These are phyloP conservation scores for Dioctria linearis DNA, from an alignment of 2,888 invertebrate genomes.

Conservation along the genomic window DNA sequence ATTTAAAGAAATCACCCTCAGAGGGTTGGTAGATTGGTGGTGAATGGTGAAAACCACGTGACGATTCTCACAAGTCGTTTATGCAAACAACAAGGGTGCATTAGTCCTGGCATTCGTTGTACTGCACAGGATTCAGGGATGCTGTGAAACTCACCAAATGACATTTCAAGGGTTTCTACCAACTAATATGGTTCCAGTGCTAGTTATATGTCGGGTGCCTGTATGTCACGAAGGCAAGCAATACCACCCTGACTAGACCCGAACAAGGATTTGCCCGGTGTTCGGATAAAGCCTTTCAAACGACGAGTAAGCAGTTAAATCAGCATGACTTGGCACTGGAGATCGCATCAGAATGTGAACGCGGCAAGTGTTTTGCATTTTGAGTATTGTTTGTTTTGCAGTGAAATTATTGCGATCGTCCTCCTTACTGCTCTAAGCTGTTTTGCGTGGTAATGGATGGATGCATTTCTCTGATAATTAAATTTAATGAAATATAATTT, in stretches of 20 bases:
- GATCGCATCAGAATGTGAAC: constrained; percentile 55
- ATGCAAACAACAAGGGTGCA: constrained; percentile 17
- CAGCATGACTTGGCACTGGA: constrained; percentile 35
- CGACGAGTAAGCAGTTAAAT: constrained; percentile 13
- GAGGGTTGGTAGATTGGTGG: constrained; percentile 24
- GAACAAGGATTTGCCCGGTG: neutral
- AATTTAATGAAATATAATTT: constrained; percentile 30
- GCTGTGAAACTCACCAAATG: constrained; percentile 55
- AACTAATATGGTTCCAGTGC: neutral
- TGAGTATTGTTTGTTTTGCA: constrained; percentile 33
- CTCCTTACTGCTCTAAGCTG: neutral
- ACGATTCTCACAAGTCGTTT: constrained; percentile 47
- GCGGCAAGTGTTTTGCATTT: constrained; percentile 54
- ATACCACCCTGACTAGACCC: neutral
- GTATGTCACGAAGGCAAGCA: constrained; percentile 13
- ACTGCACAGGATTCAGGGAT: neutral
- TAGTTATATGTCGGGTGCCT: neutral
- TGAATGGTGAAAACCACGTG: constrained; percentile 51
- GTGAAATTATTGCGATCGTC: neutral
- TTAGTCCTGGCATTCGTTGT: neutral
- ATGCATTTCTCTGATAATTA: neutral
- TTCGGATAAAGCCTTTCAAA: neutral
- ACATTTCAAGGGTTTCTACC: constrained; percentile 42
- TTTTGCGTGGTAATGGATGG: too few relatives aligned
- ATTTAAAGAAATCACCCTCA: constrained; percentile 21